These are phyloP conservation scores for Platysteira castanea DNA, from an alignment of 2,113 vertebrate species.

Conservation along the genomic window DNA sequence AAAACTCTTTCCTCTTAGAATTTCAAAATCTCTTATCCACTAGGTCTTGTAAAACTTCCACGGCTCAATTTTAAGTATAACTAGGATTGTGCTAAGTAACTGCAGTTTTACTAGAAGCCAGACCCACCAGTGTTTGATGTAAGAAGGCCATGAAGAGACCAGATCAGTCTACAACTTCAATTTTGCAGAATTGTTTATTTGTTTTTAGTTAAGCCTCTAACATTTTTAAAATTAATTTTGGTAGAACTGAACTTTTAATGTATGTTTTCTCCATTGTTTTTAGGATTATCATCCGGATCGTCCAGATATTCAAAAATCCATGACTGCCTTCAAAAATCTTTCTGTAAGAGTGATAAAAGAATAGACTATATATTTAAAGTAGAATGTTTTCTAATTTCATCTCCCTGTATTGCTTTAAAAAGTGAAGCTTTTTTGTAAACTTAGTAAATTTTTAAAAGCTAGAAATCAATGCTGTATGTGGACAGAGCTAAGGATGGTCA, in stretches of 20 bases:
- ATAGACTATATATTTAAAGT: neutral
- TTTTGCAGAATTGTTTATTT: neutral
- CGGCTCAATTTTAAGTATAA: neutral
- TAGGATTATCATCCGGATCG: conserved; percentile 93
- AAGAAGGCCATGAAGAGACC: neutral
- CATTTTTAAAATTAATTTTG: neutral
- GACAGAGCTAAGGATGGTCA: neutral
- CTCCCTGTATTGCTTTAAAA: neutral
- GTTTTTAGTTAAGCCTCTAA: neutral
- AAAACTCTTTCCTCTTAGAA: neutral
- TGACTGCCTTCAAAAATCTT: conserved; percentile 92
- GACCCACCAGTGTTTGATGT: neutral
- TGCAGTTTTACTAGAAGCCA: neutral
- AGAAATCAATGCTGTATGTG: neutral
- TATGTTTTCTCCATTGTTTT: conserved; percentile 12
- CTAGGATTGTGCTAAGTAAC: neutral
- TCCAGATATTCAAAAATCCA: conserved; percentile 93
- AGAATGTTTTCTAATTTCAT: neutral
- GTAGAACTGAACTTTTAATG: neutral
- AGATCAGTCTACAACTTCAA: neutral
- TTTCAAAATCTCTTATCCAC: neutral
- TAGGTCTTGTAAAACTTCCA: neutral
- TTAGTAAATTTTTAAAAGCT: neutral
- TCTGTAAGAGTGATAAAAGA: conserved; percentile 79
- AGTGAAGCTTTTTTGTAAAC: neutral